Percentiles rank a stretch among this genome's conserved stretches.
These are phyloP conservation scores for Salvator merianae DNA, from an alignment of 2,113 vertebrate genomes.

Conservation along the genomic window DNA sequence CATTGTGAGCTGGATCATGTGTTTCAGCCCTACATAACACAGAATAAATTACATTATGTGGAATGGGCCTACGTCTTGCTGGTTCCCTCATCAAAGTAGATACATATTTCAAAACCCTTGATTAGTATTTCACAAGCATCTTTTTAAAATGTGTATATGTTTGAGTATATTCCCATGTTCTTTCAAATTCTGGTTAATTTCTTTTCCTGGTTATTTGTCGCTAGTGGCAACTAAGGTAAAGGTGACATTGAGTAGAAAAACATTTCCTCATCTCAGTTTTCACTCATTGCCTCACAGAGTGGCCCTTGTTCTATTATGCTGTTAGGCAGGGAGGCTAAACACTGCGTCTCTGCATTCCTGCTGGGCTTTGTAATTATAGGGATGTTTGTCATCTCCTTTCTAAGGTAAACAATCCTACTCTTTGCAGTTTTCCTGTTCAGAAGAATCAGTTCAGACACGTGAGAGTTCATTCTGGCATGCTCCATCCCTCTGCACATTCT, in stretches of 20 bases:
- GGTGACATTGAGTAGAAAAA: slow-evolving; percentile 18
- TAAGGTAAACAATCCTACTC: slow-evolving; percentile 14
- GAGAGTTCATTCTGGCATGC: slow-evolving; percentile 6
- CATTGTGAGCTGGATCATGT: too few species aligned
- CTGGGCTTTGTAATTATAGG: slow-evolving; percentile 14
- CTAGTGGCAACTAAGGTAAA: slow-evolving; percentile 1
- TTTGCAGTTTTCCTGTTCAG: slow-evolving; percentile 5
- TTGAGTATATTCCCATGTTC: not conserved
- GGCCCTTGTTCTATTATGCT: slow-evolving; percentile 7
- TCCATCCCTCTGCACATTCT: not conserved
- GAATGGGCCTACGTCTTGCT: not conserved
- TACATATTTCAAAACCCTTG: not conserved
- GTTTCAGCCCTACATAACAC: too few species aligned
- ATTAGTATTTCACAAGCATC: not conserved
- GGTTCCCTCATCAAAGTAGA: not conserved
- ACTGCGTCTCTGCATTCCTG: slow-evolving; percentile 19
- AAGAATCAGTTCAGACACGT: slow-evolving; percentile 3
- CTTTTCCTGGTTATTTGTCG: not conserved
- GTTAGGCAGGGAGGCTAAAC: slow-evolving; percentile 5
- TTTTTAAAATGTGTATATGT: not conserved
- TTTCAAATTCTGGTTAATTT: not conserved
- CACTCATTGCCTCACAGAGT: slow-evolving; percentile 3
- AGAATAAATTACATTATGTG: too few species aligned
- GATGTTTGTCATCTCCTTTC: slow-evolving; percentile 21
- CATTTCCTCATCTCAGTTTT: slow-evolving; percentile 18